phyloP scores from a whole-genome alignment of 2,113 vertebrate species.

The Sinocyclocheilus anophthalmus region DNA sequence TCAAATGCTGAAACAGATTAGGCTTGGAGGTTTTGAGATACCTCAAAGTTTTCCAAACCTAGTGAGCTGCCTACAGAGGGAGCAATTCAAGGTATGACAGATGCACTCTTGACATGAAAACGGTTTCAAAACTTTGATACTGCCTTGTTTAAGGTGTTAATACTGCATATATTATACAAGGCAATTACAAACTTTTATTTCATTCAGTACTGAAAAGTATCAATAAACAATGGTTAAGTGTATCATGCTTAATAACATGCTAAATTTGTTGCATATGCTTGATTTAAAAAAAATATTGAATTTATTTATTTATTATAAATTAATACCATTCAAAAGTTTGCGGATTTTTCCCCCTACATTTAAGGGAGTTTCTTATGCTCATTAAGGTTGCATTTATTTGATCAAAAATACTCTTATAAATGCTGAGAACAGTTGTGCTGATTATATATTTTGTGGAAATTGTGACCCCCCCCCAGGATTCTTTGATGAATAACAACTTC shows the following conservation, averaged over 20 bases:
- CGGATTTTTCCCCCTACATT: too few species aligned
- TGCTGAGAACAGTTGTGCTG: neutral
- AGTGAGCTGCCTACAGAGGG: neutral
- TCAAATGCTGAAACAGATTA: neutral
- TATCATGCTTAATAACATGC: neutral
- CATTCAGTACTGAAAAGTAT: neutral
- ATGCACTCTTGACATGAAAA: neutral
- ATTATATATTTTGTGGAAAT: too few species aligned
- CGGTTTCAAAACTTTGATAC: neutral
- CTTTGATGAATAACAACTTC: too few species aligned
- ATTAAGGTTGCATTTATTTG: too few species aligned
- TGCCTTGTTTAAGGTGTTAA: too few species aligned
- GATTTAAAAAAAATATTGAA: too few species aligned
- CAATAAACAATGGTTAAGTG: neutral
- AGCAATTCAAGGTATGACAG: neutral
- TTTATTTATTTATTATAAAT: too few species aligned
- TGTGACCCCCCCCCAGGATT: too few species aligned
- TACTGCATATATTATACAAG: neutral
- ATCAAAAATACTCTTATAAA: neutral
- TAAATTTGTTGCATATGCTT: too few species aligned
- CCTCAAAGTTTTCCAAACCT: neutral
- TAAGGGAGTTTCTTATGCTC: neutral
- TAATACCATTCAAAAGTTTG: too few species aligned
- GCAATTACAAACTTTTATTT: neutral
- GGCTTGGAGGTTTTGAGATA: neutral